These are phyloP conservation scores for Sesamia nonagrioides DNA, from an alignment of 1,140 invertebrate genomes.

Conservation along the genomic window DNA sequence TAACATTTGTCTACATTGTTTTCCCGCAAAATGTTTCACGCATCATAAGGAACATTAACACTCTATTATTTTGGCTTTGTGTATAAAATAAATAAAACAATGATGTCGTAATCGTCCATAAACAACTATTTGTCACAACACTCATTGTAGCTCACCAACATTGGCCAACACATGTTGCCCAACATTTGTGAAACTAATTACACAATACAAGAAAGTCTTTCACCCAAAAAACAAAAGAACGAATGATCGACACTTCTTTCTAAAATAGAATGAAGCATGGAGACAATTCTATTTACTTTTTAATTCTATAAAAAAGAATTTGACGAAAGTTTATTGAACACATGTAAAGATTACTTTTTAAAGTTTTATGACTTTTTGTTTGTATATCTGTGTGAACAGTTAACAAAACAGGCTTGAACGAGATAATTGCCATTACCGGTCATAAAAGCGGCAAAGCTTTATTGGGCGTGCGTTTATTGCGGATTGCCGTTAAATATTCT, in stretches of 20 bases:
- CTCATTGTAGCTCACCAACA: constrained; percentile 22
- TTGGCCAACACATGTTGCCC: constrained; percentile 13
- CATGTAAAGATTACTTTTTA: not conserved
- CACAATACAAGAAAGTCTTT: constrained; percentile 32
- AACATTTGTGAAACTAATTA: constrained; percentile 24
- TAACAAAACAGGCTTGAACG: constrained; percentile 29
- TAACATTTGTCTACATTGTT: constrained; percentile 7
- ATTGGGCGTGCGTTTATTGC: constrained; percentile 38
- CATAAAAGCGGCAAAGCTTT: constrained; percentile 34
- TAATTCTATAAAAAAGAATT: constrained; percentile 13
- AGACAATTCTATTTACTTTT: not conserved
- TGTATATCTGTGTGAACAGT: constrained; percentile 38
- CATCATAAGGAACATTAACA: not conserved
- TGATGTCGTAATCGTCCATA: constrained; percentile 1
- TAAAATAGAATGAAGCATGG: not conserved
- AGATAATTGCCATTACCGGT: constrained; percentile 40
- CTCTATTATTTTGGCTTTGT: not conserved
- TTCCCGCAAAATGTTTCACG: not conserved
- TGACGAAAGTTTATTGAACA: not conserved
- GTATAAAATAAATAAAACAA: not conserved
- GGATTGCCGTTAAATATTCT: constrained; percentile 47
- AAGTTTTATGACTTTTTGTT: constrained; percentile 16
- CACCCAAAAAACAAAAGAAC: constrained; percentile 9
- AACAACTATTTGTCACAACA: constrained; percentile 9
- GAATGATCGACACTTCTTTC: constrained; percentile 8